Evolutionary conservation across 2,888 invertebrate genomes (phyloP), one percentile per base, ranked within the genome.

Genomic region (Brachyptera putata): DNA sequence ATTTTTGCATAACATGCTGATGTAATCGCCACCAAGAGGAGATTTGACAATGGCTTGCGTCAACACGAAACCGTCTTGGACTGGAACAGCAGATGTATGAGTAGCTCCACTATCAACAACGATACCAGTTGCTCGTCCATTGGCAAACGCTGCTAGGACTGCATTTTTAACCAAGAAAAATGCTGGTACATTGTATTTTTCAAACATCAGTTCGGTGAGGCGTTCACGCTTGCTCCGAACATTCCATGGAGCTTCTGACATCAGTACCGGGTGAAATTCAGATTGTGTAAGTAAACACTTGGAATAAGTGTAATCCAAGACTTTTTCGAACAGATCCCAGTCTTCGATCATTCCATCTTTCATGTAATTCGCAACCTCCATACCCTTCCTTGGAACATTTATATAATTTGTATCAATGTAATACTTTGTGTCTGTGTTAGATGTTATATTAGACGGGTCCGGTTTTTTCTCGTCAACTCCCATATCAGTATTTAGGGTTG

Each of bases 341-440:
- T 99, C 96, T 70, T 99, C 98, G 48, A 99, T 89, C 87, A 97
- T 95, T 49, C 98, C 96, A 68, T 98, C 98, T 73, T 97, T 97
- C 86, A 99, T 91, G 73, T 94, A 98, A 3, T 88, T 90, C 58
- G 83, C 84, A 34, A 94, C 83, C 73, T 98, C 97, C 89, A 94
- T 89, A 64, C 86, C 84, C 11, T 89, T 85, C 0, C 95, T 81
- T 0, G 98, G 93, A 0, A 95, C 91, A 72, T 94, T 92, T 4
- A 99, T 80, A 71, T 89, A 90, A 1, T 91, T 94, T 4, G 96
- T 95, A 69, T 98, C 99, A 30, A 99, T 91, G 74, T 89, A 95
- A 72, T 90, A 87, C 63, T 91, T 89, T 63, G 80, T 76, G 36
- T 72, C 79, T 63, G 74, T 62, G 22, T 77, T 69, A 79, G 83